Evolutionary conservation across 2,113 vertebrate genomes (phyloP).

Genomic region (Osmerus eperlanus): DNA sequence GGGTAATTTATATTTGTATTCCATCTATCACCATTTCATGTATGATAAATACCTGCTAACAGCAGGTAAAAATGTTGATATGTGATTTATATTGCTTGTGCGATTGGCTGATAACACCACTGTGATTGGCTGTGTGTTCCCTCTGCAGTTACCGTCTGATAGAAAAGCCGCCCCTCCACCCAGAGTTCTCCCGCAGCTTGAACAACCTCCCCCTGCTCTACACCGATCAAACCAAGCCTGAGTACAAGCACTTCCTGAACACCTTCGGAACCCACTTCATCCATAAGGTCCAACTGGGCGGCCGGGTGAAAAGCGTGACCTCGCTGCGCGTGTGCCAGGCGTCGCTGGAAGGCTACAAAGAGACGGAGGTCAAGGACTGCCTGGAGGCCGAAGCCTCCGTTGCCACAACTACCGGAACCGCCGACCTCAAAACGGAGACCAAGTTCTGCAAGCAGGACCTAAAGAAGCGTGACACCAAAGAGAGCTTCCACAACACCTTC

Average conservation of each 20-base stretch:
- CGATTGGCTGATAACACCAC: too few species aligned
- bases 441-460: conserved; percentile 18
- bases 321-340: conserved; percentile 51
- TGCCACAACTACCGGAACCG: neutral
- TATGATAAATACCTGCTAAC: too few species aligned
- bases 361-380: conserved; percentile 51
- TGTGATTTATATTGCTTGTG: too few species aligned
- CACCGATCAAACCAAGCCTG: fast-evolving
- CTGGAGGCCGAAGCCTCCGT: conserved; percentile 55
- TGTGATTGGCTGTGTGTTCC: neutral
- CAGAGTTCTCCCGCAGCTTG: conserved; percentile 32
- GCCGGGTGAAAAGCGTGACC: conserved; percentile 46
- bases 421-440: neutral
- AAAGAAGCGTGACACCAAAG: neutral
- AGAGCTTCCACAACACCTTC: conserved; percentile 50
- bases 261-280: conserved; percentile 64
- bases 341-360: conserved; percentile 35
- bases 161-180: conserved; percentile 36
- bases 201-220: conserved; percentile 26
- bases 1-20: too few species aligned
- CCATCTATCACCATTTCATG: too few species aligned
- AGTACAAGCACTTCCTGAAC: conserved; percentile 40
- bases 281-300: conserved; percentile 45
- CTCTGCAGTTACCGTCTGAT: conserved; percentile 47
- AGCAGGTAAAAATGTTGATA: too few species aligned